Conservation (phyloP, 2,797 vertebrate species). For the Rallus crepitans region DNA sequence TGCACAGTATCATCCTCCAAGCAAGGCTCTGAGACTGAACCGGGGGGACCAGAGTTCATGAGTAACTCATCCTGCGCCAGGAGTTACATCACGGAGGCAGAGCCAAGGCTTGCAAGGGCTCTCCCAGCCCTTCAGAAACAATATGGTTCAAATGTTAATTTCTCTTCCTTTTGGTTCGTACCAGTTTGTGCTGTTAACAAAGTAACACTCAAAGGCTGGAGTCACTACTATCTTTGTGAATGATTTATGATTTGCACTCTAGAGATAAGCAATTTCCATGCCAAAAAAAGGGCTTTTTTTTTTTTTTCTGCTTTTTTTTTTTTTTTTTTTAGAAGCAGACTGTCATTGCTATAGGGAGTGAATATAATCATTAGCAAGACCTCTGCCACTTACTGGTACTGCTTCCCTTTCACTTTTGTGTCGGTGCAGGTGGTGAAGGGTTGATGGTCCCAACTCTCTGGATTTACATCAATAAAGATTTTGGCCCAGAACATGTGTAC, state of each 20-base stretch:
- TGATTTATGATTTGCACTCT: constrained; percentile 79
- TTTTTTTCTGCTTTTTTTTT: not conserved
- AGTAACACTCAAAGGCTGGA: constrained; percentile 73
- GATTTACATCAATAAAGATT: constrained; percentile 24
- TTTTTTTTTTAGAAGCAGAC: not conserved
- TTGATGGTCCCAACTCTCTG: not conserved
- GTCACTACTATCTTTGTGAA: constrained; percentile 71
- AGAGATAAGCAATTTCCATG: constrained; percentile 73
- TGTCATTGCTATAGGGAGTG: not conserved
- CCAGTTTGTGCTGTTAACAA: constrained; percentile 71
- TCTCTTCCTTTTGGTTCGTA: constrained; percentile 74
- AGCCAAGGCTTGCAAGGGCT: not conserved
- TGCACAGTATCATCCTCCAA: not conserved
- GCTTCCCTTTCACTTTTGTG: not conserved
- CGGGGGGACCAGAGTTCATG: not conserved
- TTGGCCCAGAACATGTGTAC: not conserved
- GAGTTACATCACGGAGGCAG: constrained; percentile 1
- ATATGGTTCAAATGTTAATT: constrained; percentile 71
- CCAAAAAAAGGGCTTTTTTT: constrained; percentile 18
- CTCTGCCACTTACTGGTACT: not conserved
- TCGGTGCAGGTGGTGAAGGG: not conserved
- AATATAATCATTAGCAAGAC: constrained; percentile 20
- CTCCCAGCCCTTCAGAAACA: constrained; percentile 59
- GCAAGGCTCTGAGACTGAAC: not conserved
- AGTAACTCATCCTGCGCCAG: not conserved